Conservation (phyloP, 2,888 invertebrate species). For the Zhuqinia jingwanae region DNA sequence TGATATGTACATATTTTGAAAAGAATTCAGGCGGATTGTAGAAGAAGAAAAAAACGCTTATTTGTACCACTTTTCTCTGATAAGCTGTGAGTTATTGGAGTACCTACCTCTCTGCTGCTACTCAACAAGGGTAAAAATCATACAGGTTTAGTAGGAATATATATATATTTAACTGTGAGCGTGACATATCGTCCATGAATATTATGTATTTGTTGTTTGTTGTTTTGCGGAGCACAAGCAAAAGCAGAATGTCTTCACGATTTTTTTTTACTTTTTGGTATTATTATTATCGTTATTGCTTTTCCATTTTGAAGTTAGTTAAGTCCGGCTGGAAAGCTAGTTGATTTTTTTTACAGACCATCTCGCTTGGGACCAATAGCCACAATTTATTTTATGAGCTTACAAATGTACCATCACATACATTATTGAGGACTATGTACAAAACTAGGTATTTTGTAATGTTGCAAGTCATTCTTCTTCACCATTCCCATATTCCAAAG, state of each 20-base stretch:
- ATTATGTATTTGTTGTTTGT: constrained; percentile 46
- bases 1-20: not conserved
- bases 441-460: too few relatives aligned
- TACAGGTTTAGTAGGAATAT: not conserved
- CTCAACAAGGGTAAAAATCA: not conserved
- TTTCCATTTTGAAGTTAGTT: constrained; percentile 65
- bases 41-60: too few relatives aligned
- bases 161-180: not conserved
- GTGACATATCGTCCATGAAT: constrained; percentile 23
- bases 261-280: constrained; percentile 38
- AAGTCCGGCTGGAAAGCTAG: constrained; percentile 69
- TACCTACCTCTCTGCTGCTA: constrained; percentile 33
- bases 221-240: constrained; percentile 38
- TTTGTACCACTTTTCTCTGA: not conserved
- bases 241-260: not conserved
- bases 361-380: constrained; percentile 74
- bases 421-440: too few relatives aligned
- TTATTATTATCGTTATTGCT: constrained; percentile 69
- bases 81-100: constrained; percentile 45
- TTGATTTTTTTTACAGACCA: constrained; percentile 47
- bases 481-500: too few relatives aligned
- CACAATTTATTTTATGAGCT: constrained; percentile 77
- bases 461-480: too few relatives aligned
- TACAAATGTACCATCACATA: constrained; percentile 68
- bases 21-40: not conserved